Base-by-base conservation (phyloP, 2,113 vertebrate genomes). In the Trinectes maculatus region DNA sequence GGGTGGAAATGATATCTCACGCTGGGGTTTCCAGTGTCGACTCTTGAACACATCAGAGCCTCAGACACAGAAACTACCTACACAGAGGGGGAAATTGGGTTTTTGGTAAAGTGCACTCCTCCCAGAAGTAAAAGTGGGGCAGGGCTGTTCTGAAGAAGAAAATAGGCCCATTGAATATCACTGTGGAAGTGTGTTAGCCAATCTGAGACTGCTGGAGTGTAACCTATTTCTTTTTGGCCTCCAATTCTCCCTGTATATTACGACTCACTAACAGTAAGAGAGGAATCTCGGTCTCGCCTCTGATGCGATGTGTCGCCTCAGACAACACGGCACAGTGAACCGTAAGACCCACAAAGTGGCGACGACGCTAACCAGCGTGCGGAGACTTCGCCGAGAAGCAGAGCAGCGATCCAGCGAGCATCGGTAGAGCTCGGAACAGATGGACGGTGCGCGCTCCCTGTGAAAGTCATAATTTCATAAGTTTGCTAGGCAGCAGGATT, bases 61-160 rank as follows among this genome's bases (percentile, higher is more conserved):
- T 74, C 33, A 53, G 47, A 64, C 5, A 42, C 46, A 60, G 48
- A 37, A 67, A 36, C 1, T 43, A 53, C 69, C 34, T 55, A 3
- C 13, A 60, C 71, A 65, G 29, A 15, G 40, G 55, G 33, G 24
- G 36, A 83, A 86, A 81, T 71, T 57, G 37, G 24, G 2, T 69
- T 74, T 71, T 77, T 42, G 52, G 29, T 36, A 19, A 48, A 82
- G 57, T 65, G 34, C 34, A 15, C 49, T 70, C 5, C 24, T 77
- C 61, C 49, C 18, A 57, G 53, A 80, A 54, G 62, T 70, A 40
- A 70, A 85, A 75, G 37, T 80, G 53, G 64, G 68, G 26, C 67
- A 56, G 53, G 51, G 33, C 15, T 16, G 18, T 28, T 57, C 39
- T 52, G 19, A 37, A 59, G 39, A 60, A 42, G 31, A 40, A 48